Evolutionary conservation across 1,140 invertebrate species (phyloP).

Genomic region (Phthorimaea operculella): DNA sequence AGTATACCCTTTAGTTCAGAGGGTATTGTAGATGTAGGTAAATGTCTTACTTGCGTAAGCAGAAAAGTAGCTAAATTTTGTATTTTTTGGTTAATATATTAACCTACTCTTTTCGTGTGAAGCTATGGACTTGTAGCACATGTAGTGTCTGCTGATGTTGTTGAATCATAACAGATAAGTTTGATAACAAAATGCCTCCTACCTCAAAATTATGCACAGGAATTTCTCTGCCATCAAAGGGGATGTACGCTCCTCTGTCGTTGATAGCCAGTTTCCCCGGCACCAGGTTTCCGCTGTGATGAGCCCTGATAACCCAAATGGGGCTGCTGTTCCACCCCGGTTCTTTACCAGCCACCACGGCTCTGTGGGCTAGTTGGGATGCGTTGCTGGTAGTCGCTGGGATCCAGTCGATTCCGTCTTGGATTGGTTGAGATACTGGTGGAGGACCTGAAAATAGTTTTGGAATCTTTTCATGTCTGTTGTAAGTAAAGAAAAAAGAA

Average conservation of each 20-base stretch:
- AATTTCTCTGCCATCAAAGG: constrained; percentile 44
- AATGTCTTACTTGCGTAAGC: no score
- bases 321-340: constrained; percentile 49
- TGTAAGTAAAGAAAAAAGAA: no score
- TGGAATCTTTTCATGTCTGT: no score
- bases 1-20: no score
- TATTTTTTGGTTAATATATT: no score
- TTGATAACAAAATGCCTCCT: not conserved
- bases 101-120: no score
- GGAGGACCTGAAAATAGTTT: not conserved
- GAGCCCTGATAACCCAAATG: constrained; percentile 48
- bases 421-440: not conserved
- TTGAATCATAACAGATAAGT: no score
- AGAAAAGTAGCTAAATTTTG: no score
- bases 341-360: constrained; percentile 44
- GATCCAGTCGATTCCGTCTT: constrained; percentile 41
- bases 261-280: constrained; percentile 51
- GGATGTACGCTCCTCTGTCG: constrained; percentile 43
- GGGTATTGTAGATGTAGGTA: no score
- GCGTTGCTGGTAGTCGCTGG: constrained; percentile 27
- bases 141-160: no score
- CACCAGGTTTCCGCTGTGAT: constrained; percentile 42
- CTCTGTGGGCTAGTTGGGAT: constrained; percentile 22
- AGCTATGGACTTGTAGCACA: no score
- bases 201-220: constrained; percentile 59